Percentiles rank a stretch among this genome's conserved stretches.
These are phyloP conservation scores for Thunnus maccoyii DNA, from an alignment of 2,113 vertebrate genomes.

Conservation along the genomic window DNA sequence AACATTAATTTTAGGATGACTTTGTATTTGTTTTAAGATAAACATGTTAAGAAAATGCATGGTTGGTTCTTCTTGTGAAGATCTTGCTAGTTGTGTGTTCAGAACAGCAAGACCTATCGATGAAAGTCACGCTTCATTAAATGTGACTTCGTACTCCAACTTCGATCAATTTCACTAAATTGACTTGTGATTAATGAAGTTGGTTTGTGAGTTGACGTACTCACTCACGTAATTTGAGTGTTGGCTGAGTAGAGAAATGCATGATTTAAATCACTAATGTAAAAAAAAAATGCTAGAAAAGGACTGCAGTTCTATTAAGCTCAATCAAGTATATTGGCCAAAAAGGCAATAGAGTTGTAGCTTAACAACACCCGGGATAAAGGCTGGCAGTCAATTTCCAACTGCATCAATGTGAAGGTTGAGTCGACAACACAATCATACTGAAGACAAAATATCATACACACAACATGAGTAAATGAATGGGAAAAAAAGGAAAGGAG, in stretches of 20 bases:
- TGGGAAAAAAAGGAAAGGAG: too few species aligned
- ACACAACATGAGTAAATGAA: too few species aligned
- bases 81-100: conserved; percentile 6
- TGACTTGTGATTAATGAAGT: conserved; percentile 45
- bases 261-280: conserved; percentile 1
- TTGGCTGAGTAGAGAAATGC: background rate
- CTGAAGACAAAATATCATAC: too few species aligned
- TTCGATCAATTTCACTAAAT: conserved; percentile 57
- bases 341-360: background rate
- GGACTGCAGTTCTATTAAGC: background rate
- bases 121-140: conserved; percentile 55
- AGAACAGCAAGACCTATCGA: conserved; percentile 35
- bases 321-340: background rate
- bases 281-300: background rate
- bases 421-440: too few species aligned
- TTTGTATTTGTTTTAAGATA: background rate
- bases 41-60: background rate
- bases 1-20: background rate
- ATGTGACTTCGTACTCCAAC: conserved; percentile 35
- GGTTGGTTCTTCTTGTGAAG: conserved; percentile 10
- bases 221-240: background rate
- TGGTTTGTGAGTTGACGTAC: background rate
- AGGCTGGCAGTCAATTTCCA: background rate
- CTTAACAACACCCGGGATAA: background rate
- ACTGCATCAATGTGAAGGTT: background rate